Conservation (phyloP, 2,888 invertebrate genomes). For the Yponomeuta plumbellus region DNA sequence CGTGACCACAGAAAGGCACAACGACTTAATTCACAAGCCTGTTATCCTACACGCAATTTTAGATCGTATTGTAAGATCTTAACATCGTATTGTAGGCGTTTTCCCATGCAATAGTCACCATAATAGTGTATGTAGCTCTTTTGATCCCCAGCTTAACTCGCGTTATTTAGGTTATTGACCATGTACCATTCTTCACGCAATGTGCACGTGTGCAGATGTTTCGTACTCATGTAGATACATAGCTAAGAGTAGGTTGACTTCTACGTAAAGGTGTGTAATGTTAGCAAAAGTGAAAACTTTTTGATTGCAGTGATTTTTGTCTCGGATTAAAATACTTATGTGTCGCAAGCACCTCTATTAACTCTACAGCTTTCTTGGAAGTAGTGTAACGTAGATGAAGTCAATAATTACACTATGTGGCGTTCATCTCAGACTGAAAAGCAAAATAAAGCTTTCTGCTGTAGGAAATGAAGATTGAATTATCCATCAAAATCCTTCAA, state of each 20-base stretch:
- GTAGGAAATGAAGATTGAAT: neutral
- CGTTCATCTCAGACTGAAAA: neutral
- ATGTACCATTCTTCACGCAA: neutral
- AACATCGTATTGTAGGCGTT: neutral
- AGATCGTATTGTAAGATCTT: neutral
- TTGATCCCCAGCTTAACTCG: neutral
- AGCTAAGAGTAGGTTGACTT: neutral
- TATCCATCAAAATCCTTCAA: neutral
- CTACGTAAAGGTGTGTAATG: too few species aligned
- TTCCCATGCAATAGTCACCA: neutral
- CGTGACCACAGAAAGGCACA: neutral
- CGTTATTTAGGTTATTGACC: conserved; percentile 14
- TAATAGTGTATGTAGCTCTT: neutral
- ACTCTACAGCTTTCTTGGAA: neutral
- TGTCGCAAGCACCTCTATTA: neutral
- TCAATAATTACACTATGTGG: neutral
- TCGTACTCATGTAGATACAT: neutral
- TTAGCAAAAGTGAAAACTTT: neutral
- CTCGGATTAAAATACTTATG: neutral
- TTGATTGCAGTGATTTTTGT: neutral
- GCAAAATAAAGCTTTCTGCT: neutral
- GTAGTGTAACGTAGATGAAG: neutral
- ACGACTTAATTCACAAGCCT: neutral
- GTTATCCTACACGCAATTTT: neutral
- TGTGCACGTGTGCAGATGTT: neutral